Base-by-base conservation (phyloP, 2,888 invertebrate genomes). In the Onchidella celtica region DNA sequence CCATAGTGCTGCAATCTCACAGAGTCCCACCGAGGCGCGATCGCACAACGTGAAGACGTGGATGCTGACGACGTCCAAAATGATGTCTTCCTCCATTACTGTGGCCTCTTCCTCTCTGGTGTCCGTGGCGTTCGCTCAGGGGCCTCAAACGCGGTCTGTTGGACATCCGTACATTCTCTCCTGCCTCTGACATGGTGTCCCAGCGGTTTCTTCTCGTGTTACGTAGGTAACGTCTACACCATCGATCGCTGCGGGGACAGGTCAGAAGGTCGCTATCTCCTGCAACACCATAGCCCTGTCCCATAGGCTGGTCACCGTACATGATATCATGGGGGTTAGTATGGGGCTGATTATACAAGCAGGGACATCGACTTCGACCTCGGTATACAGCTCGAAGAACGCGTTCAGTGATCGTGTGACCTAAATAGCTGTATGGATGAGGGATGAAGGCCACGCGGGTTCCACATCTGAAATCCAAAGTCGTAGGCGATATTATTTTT, bases 391-490 rank as follows among this genome's bases (percentile, higher is more conserved):
- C 65, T 63, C 77, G 68, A 2, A 89, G 61, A n/a, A 86, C 87
- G 0, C 72, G 34, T 40, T 84, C 83, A 59, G 87, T 86, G 78
- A 86, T 72, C 47, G 55, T 59, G 34, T 82, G 75, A 27, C 75
- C 81, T 17, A 89, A 78, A 47, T 86, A 79, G 73, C 87, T 89
- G 63, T 83, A 79, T 3, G 91, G 91, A 61, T 86, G 88, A 1
- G 88, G 89, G 57, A 92, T 87, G 83, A 87, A 89, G 63, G 87
- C 86, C 0, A 89, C 87, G 11, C 90, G 81, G 17, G 85, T 78
- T 11, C 91, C 91, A 84, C 92, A 92, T 77, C 92, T 92, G 84
- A 9, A 85, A 84, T 11, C 47, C 47, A 47, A 47, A 6, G 47
- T 6, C n/a, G n/a, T n/a, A n/a, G n/a, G n/a, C n/a, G n/a, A n/a